Base-by-base conservation (phyloP, 1,140 invertebrate genomes). In the Heliconius himera region DNA sequence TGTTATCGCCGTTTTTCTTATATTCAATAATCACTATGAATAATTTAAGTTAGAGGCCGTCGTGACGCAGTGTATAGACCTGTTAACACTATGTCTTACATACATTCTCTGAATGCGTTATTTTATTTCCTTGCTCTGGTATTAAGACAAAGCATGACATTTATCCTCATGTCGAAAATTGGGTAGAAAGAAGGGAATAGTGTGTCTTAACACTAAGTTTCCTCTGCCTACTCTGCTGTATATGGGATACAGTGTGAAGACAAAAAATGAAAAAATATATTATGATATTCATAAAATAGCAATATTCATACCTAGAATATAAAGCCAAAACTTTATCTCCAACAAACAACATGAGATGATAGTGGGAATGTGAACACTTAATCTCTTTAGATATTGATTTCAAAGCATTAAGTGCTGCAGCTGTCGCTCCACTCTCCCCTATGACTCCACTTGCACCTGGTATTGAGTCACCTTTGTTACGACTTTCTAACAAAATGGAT, bases 361-460 rank as follows among this genome's bases (percentile, higher is more conserved):
- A 93, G 75, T 94, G 93, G 22, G 86, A 83, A 66, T 93, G 84
- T 1, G 89, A 80, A 38, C 84, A 87, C 76, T 93, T 94, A 22
- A 93, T 86, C 56, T 91, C 90, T 56, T 93, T 93, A 0, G 89
- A 87, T 13, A 88, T 79, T 46, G 85, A 79, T 79, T 93, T 94
- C 8, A 94, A 84, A 16, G 92, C 90, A 83, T 88, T 92, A 0
- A 94, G 81, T 8, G 92, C 90, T 5, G 90, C 88, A 6, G 82
- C 86, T 1, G 92, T 92, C 5, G 90, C 93, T 0, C 92, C 92
- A 83, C 89, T 92, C 79, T 94, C 92, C 6, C 92, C 93, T n/a
- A 94, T 94, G 6, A 94, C 86, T 0, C 93, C 93, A 84, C 90
- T 93, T 4, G 93, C 92, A 8, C 93, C 93, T 1, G 92, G 91